Base-by-base conservation (phyloP, 2,888 invertebrate genomes). In the Anoplius nigerrimus region DNA sequence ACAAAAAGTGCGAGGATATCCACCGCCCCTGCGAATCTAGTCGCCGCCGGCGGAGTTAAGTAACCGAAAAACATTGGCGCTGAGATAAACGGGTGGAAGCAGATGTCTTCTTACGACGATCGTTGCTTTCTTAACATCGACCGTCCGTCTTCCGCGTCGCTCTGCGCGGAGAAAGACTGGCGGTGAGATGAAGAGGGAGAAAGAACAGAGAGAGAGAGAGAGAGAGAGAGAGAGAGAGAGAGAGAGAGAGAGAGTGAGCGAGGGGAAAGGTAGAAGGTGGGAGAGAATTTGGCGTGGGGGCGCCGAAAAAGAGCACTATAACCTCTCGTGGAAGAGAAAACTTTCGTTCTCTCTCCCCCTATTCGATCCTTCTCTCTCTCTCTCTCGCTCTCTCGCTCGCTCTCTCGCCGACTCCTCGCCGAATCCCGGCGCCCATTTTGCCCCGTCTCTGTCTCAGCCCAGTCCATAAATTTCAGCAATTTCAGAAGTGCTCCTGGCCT, bases 381-480 rank as follows among this genome's bases (percentile, higher is more conserved):
- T 4, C n/a, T n/a, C n/a, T 2, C 21, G 34, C 45, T 20, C n/a
- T 22, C 51, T 63, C 54, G 42, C 57, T 51, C 42, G 20, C 43
- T 4, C n/a, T n/a, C n/a, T 61, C 56, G n/a, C 53, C 8, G 18
- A n/a, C 34, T 34, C 24, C 4, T 1, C 22, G 16, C 21, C 24
- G 13, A 18, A 5, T n/a, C 34, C 13, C 18, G 52, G 18, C 22
- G 34, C 34, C 34, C 34, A 6, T 34, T 34, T 34, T 1, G 48
- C 52, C 34, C 34, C 34, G 34, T 45, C 51, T 66, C 51, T 13
- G 24, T 52, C 61, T 51, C 61, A 54, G 51, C 63, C 62, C 74
- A 74, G 81, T 75, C 78, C 79, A 78, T 83, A 82, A 83, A 82
- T 82, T 82, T 81, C 77, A 74, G 80, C 80, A 79, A 82, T 82